Base-by-base conservation (phyloP, 2,888 invertebrate species). In the Catocala fraxini region DNA sequence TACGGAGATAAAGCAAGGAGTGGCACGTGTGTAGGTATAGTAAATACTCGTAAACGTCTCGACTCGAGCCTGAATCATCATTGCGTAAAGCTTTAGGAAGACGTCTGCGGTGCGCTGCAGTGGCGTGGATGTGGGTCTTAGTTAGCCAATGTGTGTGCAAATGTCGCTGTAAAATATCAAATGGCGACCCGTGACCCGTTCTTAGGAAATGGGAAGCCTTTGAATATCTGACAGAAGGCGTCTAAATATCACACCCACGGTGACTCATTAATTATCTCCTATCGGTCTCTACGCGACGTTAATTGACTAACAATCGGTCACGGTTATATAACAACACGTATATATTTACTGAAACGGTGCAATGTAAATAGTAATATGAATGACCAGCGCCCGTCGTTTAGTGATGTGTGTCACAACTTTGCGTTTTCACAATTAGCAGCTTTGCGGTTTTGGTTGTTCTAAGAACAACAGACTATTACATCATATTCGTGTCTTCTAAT, bases 131-230 rank as follows among this genome's bases (percentile, higher is more conserved):
- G 83, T 82, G 75, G 79, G 80, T 70, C 77, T 80, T 63, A 78
- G 83, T 91, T 91, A 73, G 87, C 88, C 80, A 92, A 92, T 79
- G 74, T 82, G 81, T 88, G 84, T 81, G 84, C 81, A 88, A 93
- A 92, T 91, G 89, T 89, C 89, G 80, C 86, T 81, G 82, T 82
- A 85, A 91, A 93, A 91, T 92, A 92, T 87, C 92, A 92, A 84
- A 77, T 77, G 75, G 43, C 83, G 90, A 91, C 90, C 90, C 80
- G 70, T 86, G 88, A 89, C 88, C 89, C 71, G 78, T 54, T 81
- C 82, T 88, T 86, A 68, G 73, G 85, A 85, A 88, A 87, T 89
- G 85, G 83, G 85, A 84, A 79, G 76, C 67, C 69, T 78, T 78
- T 83, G 80, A 81, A 81, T 70, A 68, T 68, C 58, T 48, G 56